These are phyloP conservation scores for Deroplatys truncata DNA, from an alignment of 2,888 invertebrate species.

Conservation along the genomic window DNA sequence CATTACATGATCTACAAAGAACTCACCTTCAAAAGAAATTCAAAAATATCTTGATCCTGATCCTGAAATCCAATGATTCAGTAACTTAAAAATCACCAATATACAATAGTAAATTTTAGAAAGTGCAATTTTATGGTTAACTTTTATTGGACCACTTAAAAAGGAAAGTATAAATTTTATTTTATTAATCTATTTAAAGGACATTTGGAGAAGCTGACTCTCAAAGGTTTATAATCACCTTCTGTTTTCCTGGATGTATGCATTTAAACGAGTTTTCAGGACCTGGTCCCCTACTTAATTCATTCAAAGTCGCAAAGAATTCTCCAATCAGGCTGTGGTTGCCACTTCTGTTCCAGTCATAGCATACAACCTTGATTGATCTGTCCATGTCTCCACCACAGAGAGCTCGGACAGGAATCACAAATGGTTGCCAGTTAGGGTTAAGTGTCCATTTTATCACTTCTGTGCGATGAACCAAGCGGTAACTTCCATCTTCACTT, in stretches of 20 bases:
- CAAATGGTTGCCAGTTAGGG: conserved; percentile 52
- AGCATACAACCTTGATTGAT: conserved; percentile 47
- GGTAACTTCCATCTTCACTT: conserved; percentile 46
- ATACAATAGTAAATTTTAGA: too few relatives aligned
- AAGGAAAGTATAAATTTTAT: neutral
- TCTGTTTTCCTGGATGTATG: conserved; percentile 38
- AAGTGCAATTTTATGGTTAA: too few relatives aligned
- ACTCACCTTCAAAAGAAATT: neutral
- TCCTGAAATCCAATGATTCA: neutral
- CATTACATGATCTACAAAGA: neutral
- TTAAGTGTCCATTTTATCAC: conserved; percentile 49
- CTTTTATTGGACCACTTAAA: neutral
- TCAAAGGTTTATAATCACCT: neutral
- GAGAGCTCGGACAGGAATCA: conserved; percentile 45
- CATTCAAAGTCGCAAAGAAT: conserved; percentile 44
- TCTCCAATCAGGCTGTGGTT: conserved; percentile 49
- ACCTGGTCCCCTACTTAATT: conserved; percentile 43
- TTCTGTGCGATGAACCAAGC: conserved; percentile 53
- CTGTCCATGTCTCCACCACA: conserved; percentile 53
- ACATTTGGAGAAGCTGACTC: neutral
- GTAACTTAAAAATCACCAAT: neutral
- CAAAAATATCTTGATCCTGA: neutral
- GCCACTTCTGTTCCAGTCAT: conserved; percentile 50
- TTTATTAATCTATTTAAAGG: neutral
- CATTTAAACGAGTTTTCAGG: conserved; percentile 40